Evolutionary conservation across 2,888 invertebrate genomes (phyloP), one percentile per base, ranked within the genome.

Genomic region (Cepaea hortensis): DNA sequence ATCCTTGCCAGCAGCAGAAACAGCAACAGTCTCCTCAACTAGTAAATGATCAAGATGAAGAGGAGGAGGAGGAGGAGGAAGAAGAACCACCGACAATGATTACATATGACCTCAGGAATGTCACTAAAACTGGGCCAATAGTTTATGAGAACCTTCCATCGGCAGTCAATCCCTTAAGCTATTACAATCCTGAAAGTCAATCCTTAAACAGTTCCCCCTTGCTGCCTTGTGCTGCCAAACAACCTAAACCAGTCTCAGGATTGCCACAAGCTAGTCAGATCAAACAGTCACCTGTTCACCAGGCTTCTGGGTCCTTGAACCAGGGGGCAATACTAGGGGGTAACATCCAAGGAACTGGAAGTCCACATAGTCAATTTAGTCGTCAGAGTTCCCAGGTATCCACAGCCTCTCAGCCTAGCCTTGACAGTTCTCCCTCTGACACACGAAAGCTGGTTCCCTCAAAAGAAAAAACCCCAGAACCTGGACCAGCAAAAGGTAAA

Each of bases 91-190:
- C 82, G 3, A 87, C 87, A n/a, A 13, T 87, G 20, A 87, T 87
- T 11, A 87, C 87, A 9, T 84, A 84, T 72, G 87, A 87, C 65
- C 55, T 87, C 2, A 48, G 87, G 18, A 84, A 82, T 46, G 55
- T 87, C 13, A 72, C 77, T 6, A 87, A 70, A 6, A 76, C 73
- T 61, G 87, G 87, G 23, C 87, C 87, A 55, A 80, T 87, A 46
- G 84, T 87, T 9, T 87, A 87, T 72, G 87, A 87, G 70, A 87
- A 87, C 48, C 55, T 86, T 18, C 82, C 86, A 18, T 70, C 82
- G 23, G 20, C 82, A 20, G 3, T 50, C 3, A 75, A 46, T 18
- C 76, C 85, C 18, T 15, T 85, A 3, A 81, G 76, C 81, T 77
- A 76, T 23, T 77, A 77, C 35, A 65, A 48, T n/a, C 76, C 77